phyloP scores from a whole-genome alignment of 2,888 invertebrate species.

The Microctonus brassicae region DNA sequence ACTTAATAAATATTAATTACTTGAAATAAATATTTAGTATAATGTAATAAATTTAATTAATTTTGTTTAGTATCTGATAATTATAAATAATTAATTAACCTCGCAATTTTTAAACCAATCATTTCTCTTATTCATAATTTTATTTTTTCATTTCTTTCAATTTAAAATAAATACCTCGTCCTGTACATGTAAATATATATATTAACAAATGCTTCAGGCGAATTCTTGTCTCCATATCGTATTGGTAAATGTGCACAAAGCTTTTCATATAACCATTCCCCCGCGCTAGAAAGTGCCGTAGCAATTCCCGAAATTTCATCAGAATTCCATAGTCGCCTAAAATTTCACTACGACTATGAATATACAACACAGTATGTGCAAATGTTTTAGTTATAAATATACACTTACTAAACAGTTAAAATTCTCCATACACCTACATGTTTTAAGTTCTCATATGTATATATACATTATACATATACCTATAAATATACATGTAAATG shows the following conservation, averaged over 20 bases:
- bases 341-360: constrained; percentile 56
- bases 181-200: neutral
- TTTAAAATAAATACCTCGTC: too few species aligned
- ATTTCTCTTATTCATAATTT: too few species aligned
- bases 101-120: too few species aligned
- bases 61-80: too few species aligned
- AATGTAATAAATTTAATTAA: too few species aligned
- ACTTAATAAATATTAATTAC: too few species aligned
- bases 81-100: too few species aligned
- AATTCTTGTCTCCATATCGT: constrained; percentile 29
- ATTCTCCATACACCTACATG: constrained; percentile 22
- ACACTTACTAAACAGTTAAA: neutral
- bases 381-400: constrained; percentile 6
- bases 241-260: constrained; percentile 18
- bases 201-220: neutral
- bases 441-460: constrained; percentile 17
- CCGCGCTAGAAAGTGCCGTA: constrained; percentile 33
- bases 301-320: constrained; percentile 69
- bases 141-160: too few species aligned
- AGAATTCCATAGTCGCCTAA: constrained; percentile 65
- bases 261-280: constrained; percentile 12
- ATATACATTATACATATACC: too few species aligned
- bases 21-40: too few species aligned
- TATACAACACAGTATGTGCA: constrained; percentile 16
- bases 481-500: constrained; percentile 35